These are phyloP conservation scores for Galeopsomyia nigrocyanea DNA, from an alignment of 2,888 invertebrate species.

Conservation along the genomic window DNA sequence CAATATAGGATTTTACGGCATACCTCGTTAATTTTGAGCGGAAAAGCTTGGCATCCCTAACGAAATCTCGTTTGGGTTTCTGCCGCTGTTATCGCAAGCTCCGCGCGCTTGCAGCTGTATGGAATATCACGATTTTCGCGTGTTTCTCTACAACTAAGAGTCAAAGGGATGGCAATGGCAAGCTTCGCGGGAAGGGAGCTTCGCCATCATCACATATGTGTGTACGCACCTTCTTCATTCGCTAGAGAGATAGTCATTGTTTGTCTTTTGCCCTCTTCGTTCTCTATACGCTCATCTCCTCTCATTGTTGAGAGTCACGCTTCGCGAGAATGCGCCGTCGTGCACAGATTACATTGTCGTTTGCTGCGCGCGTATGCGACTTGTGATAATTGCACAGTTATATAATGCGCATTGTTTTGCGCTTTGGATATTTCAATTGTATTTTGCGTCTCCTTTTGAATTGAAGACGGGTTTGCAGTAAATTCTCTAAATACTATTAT, in stretches of 20 bases:
- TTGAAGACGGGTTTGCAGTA: no score
- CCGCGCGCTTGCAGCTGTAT: neutral
- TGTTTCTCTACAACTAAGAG: neutral
- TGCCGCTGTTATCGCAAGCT: neutral
- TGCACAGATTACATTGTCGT: no score
- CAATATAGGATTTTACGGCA: neutral
- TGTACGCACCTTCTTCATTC: constrained; percentile 9
- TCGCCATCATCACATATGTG: neutral
- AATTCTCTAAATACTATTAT: no score
- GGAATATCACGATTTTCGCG: constrained; percentile 15
- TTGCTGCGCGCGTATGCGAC: no score
- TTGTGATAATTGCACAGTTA: no score
- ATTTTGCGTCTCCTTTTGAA: no score
- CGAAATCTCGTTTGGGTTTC: neutral
- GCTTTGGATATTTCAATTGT: no score
- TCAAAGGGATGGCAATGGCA: constrained; percentile 5
- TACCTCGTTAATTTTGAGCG: constrained; percentile 6
- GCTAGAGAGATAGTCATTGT: constrained; percentile 2
- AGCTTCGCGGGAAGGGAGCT: no score
- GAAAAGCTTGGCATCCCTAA: neutral
- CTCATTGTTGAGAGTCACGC: no score
- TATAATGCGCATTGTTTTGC: no score
- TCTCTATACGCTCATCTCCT: neutral
- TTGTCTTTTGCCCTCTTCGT: neutral
- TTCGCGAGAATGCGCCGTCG: no score